Evolutionary conservation across 2,113 vertebrate genomes (phyloP).

Genomic region (Bos javanicus): DNA sequence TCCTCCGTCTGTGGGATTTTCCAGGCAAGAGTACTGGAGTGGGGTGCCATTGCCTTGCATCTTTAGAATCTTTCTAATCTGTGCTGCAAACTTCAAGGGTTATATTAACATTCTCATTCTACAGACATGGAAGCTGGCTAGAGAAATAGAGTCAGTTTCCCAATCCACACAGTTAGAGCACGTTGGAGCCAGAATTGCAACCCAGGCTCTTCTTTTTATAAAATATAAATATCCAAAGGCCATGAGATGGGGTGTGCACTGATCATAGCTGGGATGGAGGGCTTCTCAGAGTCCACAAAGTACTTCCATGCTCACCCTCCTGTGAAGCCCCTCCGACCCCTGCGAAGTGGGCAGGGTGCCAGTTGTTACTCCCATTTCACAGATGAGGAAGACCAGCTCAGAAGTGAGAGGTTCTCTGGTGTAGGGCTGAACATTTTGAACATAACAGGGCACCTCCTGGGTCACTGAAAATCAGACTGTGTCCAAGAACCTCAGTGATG

Average conservation of each 20-base stretch:
- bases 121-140: background rate
- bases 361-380: background rate
- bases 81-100: background rate
- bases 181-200: background rate
- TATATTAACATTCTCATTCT: background rate
- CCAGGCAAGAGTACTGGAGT: too few relatives aligned
- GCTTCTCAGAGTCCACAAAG: background rate
- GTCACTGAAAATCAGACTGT: background rate
- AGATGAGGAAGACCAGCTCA: background rate
- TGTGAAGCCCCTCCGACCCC: rapidly evolving
- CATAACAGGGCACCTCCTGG: background rate
- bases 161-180: background rate
- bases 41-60: background rate
- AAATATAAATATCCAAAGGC: background rate
- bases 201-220: background rate
- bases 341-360: rapidly evolving
- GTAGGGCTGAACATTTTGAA: background rate
- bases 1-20: too few relatives aligned
- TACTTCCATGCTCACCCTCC: rapidly evolving
- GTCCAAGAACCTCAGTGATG: background rate
- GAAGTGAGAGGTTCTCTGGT: background rate
- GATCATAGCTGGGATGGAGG: rapidly evolving
- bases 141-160: background rate
- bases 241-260: rapidly evolving
- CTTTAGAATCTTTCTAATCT: background rate